A percentile compares a stretch with the other conserved stretches of the same genome.
These are phyloP conservation scores for Hystrix brachyura DNA, from an alignment of 2,113 vertebrate genomes.

Conservation along the genomic window DNA sequence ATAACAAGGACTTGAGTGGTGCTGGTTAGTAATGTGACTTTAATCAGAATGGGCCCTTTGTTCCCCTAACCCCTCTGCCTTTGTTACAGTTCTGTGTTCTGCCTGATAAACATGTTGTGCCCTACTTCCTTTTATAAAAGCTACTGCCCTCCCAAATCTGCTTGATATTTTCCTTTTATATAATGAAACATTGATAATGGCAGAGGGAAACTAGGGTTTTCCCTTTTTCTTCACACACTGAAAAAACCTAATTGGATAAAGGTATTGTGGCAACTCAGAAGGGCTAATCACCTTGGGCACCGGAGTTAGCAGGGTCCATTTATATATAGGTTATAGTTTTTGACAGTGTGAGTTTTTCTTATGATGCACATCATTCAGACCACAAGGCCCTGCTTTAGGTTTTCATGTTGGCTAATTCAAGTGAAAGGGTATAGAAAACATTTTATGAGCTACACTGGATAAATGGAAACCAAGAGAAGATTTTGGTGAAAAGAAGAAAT, in stretches of 20 bases:
- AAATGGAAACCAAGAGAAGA: constrained; percentile 78
- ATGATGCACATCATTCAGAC: background rate
- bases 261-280: background rate
- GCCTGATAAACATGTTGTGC: constrained; percentile 53
- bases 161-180: constrained; percentile 63
- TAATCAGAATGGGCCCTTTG: constrained; percentile 20
- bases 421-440: constrained; percentile 74
- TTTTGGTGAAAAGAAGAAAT: constrained; percentile 74
- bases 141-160: background rate
- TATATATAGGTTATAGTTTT: background rate
- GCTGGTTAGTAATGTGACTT: constrained; percentile 7
- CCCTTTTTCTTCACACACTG: background rate
- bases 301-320: background rate
- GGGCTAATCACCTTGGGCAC: background rate
- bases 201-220: background rate
- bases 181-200: constrained; percentile 42
- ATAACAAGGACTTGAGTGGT: background rate
- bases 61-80: background rate
- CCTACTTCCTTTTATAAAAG: constrained; percentile 68
- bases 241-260: constrained; percentile 29
- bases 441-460: constrained; percentile 60
- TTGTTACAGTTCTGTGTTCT: constrained; percentile 56
- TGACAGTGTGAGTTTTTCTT: constrained; percentile 10
- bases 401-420: constrained; percentile 82
- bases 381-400: constrained; percentile 63